Conservation (phyloP, 2,113 vertebrate genomes). For the Falco punctatus region DNA sequence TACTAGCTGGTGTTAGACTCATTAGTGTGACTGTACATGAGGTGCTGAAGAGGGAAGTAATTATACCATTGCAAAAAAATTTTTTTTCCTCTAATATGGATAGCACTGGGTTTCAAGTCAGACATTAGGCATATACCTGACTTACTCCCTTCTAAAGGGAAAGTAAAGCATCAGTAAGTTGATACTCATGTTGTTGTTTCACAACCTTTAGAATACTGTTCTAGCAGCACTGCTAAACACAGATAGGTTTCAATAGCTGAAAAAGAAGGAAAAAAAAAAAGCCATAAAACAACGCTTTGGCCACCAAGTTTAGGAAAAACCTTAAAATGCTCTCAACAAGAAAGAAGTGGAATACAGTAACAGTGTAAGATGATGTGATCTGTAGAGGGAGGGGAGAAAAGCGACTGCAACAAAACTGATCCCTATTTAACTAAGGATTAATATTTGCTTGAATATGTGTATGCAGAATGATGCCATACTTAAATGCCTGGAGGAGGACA, state of each 20-base stretch:
- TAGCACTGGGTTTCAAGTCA: not conserved
- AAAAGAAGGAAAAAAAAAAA: not conserved
- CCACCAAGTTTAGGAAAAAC: not conserved
- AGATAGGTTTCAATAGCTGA: not conserved
- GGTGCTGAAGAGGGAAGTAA: slow-evolving; percentile 11
- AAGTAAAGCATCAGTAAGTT: not conserved
- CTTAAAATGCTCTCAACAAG: not conserved
- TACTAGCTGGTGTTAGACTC: not conserved
- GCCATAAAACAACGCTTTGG: not conserved
- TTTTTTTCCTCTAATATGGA: not conserved
- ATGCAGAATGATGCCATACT: not conserved
- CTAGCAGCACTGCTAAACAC: not conserved
- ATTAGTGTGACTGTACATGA: slow-evolving; percentile 13
- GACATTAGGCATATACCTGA: not conserved
- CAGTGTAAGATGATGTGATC: not conserved
- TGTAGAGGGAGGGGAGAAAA: not conserved
- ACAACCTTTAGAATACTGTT: not conserved
- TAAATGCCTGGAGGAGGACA: not conserved
- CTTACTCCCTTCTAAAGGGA: not conserved
- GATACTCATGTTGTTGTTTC: not conserved
- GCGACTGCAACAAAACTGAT: not conserved
- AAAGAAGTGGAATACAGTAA: not conserved
- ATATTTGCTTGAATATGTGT: not conserved
- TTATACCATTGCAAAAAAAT: not conserved
- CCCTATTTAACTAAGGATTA: not conserved